Base-by-base conservation (phyloP, 2,888 invertebrate genomes). In the Pelosia muscerda region DNA sequence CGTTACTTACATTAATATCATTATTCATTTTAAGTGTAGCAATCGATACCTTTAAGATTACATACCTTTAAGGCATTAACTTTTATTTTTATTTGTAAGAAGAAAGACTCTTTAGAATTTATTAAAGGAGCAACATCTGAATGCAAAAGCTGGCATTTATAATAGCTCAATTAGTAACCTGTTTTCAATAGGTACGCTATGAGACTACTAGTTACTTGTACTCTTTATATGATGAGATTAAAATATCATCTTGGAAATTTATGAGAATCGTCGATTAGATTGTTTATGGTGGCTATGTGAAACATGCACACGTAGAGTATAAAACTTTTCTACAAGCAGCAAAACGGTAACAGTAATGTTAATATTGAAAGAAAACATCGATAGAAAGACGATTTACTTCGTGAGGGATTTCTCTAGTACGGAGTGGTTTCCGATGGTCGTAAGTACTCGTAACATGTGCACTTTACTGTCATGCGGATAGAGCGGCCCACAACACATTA, bases 381-480 rank as follows among this genome's bases (percentile, higher is more conserved):
- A 28, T 65, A 26, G 11, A 42, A 23, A 19, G 53, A 15, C 25
- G 53, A 60, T 38, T 67, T 68, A 63, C 65, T 69, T 65, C 49
- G n/a, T 64, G 71, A 56, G 60, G 54, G 66, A 66, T 68, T 73
- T 69, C 26, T 60, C 49, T 53, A 59, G 71, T 53, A 53, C 59
- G 65, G 69, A 72, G 72, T 66, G 63, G 63, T 71, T 73, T 64
- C 55, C 49, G 26, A 22, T 42, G 56, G 54, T 65, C 75, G 70
- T 84, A 85, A 84, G 82, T 85, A 81, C 86, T 81, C 83, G 86
- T 86, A 90, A 87, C 87, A 87, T 89, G 87, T 90, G 88, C 87
- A 88, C 81, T 91, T 92, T 90, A 91, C 84, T 84, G 82, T 87
- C 82, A 68, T 63, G 61, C 77, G 79, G 84, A 84, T 81, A 83